Percentiles rank a stretch among this genome's conserved stretches.
These are phyloP conservation scores for Gymnocheta viridis DNA, from an alignment of 2,888 invertebrate species.

Conservation along the genomic window DNA sequence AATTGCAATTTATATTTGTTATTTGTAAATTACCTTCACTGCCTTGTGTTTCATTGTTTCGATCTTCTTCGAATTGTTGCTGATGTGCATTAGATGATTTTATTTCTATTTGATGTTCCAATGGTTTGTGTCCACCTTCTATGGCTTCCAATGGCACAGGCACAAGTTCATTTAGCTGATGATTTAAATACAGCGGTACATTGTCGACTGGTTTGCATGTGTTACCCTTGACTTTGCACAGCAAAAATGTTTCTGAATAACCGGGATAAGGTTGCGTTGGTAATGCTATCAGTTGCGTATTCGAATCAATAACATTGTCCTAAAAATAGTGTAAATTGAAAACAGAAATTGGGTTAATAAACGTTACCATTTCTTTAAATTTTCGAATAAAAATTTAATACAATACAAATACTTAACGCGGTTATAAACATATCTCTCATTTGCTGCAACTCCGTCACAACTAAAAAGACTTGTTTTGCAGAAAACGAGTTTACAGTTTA, in stretches of 20 bases:
- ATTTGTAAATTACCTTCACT: constrained; percentile 43
- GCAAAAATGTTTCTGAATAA: constrained; percentile 88
- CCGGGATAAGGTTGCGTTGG: constrained; percentile 89
- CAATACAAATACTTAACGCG: too few species aligned
- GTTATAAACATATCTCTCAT: too few species aligned
- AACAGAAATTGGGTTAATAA: background rate
- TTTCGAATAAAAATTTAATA: too few species aligned
- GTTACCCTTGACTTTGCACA: constrained; percentile 85
- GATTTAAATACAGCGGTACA: constrained; percentile 81
- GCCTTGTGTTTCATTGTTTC: constrained; percentile 33
- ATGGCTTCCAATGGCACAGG: constrained; percentile 76
- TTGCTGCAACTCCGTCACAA: too few species aligned
- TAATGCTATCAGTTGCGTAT: constrained; percentile 84
- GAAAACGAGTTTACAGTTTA: too few species aligned
- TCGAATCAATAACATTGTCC: constrained; percentile 65
- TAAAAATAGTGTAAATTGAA: constrained; percentile 23
- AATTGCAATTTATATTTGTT: constrained; percentile 39
- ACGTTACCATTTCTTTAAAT: background rate
- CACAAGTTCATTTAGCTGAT: constrained; percentile 77
- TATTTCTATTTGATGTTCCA: constrained; percentile 47
- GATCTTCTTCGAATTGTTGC: constrained; percentile 28
- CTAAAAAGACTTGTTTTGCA: too few species aligned
- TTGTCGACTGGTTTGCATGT: constrained; percentile 88
- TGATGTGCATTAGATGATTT: constrained; percentile 19
- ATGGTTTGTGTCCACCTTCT: constrained; percentile 71